Percentiles rank a stretch among this genome's conserved stretches.
Evolutionary conservation across 2,888 invertebrate species (phyloP).

Genomic region (Sycophila texana): DNA sequence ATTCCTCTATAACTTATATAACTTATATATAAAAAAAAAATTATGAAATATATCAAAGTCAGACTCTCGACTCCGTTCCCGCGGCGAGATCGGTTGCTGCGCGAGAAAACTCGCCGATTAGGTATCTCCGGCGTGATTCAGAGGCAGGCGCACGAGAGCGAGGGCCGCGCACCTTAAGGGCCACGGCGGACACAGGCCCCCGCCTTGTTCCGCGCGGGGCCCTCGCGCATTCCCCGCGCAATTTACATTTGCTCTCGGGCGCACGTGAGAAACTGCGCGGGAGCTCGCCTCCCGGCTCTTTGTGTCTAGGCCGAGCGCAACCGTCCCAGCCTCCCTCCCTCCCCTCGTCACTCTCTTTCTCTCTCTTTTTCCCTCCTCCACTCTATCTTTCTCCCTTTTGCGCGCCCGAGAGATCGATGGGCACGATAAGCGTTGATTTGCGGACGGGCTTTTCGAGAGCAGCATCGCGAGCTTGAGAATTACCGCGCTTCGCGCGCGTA

Average conservation of each 20-base stretch:
- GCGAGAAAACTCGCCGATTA: background rate
- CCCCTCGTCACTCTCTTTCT: too few relatives aligned
- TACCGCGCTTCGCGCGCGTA: background rate
- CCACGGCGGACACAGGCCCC: background rate
- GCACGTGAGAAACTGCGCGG: slow-evolving; percentile 27
- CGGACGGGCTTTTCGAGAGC: background rate
- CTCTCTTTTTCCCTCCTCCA: too few relatives aligned
- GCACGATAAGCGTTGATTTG: slow-evolving; percentile 3
- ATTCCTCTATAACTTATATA: too few relatives aligned
- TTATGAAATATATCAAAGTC: too few relatives aligned
- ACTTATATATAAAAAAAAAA: too few relatives aligned
- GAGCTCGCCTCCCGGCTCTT: background rate
- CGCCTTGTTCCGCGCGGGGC: background rate
- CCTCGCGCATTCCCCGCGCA: slow-evolving; percentile 8
- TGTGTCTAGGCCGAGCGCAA: background rate
- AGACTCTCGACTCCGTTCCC: too few relatives aligned
- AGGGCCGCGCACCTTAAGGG: background rate
- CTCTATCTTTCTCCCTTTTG: background rate
- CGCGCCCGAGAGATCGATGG: background rate
- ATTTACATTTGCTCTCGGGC: slow-evolving; percentile 21
- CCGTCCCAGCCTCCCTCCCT: too few relatives aligned
- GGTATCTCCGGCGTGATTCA: slow-evolving; percentile 14
- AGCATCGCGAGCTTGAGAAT: background rate
- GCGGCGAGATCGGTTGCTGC: background rate
- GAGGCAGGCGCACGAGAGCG: background rate